Evolutionary conservation across 1,140 invertebrate genomes (phyloP).

Genomic region (Zaprionus vittiger): DNA sequence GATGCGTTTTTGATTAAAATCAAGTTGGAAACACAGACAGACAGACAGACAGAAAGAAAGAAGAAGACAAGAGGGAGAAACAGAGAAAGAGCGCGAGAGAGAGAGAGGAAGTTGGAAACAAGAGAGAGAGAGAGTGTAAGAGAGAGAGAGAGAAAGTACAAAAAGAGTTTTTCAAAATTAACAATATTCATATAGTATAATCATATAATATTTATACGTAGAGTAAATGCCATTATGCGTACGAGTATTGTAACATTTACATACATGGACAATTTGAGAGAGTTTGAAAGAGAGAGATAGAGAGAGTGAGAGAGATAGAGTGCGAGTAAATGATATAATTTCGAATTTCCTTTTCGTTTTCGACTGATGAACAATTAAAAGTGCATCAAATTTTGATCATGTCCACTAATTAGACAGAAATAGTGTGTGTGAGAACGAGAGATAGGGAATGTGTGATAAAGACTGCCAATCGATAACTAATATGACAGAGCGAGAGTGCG

Average conservation of each 20-base stretch:
- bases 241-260: conserved; percentile 47
- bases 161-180: conserved; percentile 41
- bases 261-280: conserved; percentile 44
- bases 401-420: conserved; percentile 37
- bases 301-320: conserved; percentile 6
- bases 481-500: conserved; percentile 21
- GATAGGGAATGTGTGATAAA: conserved; percentile 10
- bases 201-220: conserved; percentile 40
- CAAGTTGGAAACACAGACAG: conserved; percentile 52
- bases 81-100: conserved; percentile 27
- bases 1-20: conserved; percentile 56
- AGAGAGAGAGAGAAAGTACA: conserved; percentile 38
- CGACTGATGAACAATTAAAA: conserved; percentile 24
- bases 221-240: conserved; percentile 52
- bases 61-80: conserved; percentile 21
- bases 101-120: conserved; percentile 18
- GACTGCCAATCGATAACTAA: conserved; percentile 30
- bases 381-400: conserved; percentile 21
- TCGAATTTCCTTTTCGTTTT: conserved; percentile 18
- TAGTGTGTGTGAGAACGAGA: conserved; percentile 14
- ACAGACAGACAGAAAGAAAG: conserved; percentile 44
- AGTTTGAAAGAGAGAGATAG: conserved; percentile 17
- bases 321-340: conserved; percentile 9
- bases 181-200: conserved; percentile 38
- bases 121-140: conserved; percentile 22